A percentile compares a stretch with the other conserved stretches of the same genome.
Conservation (phyloP, 92 coral and sea anemone species). For the Siderastrea radians region DNA sequence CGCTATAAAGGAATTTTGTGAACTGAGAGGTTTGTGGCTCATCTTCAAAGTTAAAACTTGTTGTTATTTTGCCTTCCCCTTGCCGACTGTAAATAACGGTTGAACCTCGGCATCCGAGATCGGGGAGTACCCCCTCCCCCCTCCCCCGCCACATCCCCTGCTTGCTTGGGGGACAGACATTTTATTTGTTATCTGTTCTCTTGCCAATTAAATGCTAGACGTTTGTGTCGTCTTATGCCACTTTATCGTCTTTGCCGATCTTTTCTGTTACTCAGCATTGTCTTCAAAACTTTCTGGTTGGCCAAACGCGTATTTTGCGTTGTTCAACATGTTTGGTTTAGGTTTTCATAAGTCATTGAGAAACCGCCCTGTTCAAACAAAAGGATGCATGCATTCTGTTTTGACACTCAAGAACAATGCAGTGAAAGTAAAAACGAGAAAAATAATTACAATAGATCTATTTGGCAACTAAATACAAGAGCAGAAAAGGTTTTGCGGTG, state of each 20-base stretch:
- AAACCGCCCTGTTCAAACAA: conserved; percentile 26
- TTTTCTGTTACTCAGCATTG: conserved; percentile 5
- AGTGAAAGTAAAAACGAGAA: neutral
- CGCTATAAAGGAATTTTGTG: too few relatives aligned
- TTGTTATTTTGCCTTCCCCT: too few relatives aligned
- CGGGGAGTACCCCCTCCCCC: too few relatives aligned
- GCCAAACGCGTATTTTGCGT: neutral
- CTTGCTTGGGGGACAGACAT: too few relatives aligned
- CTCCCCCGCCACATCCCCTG: too few relatives aligned
- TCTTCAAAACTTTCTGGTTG: neutral
- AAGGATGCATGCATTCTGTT: conserved; percentile 10
- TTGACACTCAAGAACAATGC: conserved; percentile 39
- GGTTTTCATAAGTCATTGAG: conserved; percentile 13
- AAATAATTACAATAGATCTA: conserved; percentile 25
- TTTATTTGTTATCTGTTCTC: neutral
- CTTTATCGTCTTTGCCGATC: neutral
- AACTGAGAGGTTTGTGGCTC: too few relatives aligned
- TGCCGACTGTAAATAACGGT: too few relatives aligned
- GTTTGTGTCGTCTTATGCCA: conserved; percentile 3
- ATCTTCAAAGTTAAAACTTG: too few relatives aligned
- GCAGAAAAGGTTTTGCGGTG: conserved; percentile 5
- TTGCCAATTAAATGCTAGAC: conserved; percentile 10
- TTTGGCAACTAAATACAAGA: conserved; percentile 28
- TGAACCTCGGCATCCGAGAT: too few relatives aligned
- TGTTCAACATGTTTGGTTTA: conserved; percentile 30